Evolutionary conservation across 2,797 vertebrate genomes (phyloP).

Genomic region (Mastacembelus armatus): DNA sequence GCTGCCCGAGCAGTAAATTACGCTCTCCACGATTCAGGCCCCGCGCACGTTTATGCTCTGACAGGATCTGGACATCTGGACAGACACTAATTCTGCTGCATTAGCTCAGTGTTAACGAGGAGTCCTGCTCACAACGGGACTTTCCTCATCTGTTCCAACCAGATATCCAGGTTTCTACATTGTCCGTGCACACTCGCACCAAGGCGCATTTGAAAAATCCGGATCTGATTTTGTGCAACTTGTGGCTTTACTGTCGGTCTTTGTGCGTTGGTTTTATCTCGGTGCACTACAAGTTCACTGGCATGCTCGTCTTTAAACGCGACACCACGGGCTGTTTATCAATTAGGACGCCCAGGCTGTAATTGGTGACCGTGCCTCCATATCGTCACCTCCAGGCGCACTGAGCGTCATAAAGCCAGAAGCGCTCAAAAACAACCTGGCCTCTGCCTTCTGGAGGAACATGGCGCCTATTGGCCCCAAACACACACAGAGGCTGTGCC

Average conservation of each 20-base stretch:
- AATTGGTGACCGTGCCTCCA: conserved; percentile 3
- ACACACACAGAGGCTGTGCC: conserved; percentile 9
- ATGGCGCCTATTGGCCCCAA: conserved; percentile 47
- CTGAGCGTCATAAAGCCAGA: conserved; percentile 13
- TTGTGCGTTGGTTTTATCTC: conserved; percentile 7
- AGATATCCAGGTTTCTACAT: background rate
- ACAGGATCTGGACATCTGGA: conserved; percentile 7
- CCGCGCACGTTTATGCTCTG: conserved; percentile 21
- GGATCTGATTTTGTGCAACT: conserved; percentile 46
- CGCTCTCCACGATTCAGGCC: conserved; percentile 46
- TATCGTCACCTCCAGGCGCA: conserved; percentile 12
- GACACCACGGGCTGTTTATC: conserved; percentile 7
- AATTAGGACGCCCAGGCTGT: conserved; percentile 9
- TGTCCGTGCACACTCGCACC: background rate
- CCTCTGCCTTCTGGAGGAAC: conserved; percentile 23
- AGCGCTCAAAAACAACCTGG: conserved; percentile 11
- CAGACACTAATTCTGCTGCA: background rate
- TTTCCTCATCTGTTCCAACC: background rate
- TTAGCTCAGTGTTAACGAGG: background rate
- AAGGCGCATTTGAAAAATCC: background rate
- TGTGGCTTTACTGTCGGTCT: conserved; percentile 30
- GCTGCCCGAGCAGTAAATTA: conserved; percentile 58
- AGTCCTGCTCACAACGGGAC: background rate
- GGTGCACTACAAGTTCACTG: background rate
- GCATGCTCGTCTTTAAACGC: conserved; percentile 14